Evolutionary conservation across 92 coral and sea anemone species (phyloP).

Genomic region (Palythoa grandiflora): DNA sequence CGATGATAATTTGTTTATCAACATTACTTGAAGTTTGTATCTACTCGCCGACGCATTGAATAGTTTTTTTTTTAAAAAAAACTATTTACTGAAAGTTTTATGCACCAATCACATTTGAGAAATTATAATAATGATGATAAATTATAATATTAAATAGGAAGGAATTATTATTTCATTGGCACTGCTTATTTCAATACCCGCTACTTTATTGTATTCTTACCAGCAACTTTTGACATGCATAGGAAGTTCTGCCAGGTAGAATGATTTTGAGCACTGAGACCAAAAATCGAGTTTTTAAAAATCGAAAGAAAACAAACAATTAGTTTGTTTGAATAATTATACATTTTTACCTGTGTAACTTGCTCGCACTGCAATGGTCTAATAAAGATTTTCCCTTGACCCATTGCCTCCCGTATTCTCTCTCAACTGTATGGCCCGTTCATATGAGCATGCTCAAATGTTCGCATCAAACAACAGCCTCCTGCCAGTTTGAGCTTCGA

Average conservation of each 20-base stretch:
- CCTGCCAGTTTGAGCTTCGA: not conserved
- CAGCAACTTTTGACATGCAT: not conserved
- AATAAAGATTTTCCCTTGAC: not conserved
- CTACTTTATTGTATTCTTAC: not conserved
- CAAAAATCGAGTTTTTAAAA: not conserved
- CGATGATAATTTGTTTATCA: no score
- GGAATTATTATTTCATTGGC: not conserved
- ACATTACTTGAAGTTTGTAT: no score
- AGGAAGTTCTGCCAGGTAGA: not conserved
- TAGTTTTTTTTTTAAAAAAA: no score
- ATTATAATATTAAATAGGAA: no score
- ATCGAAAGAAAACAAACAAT: not conserved
- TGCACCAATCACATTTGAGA: no score
- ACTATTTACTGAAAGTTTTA: no score
- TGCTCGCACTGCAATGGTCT: not conserved
- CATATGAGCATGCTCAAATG: not conserved
- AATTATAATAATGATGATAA: no score
- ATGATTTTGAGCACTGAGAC: not conserved
- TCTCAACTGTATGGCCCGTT: not conserved
- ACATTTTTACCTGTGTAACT: no score
- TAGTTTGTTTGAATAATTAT: no score
- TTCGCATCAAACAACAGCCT: not conserved
- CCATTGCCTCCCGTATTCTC: not conserved
- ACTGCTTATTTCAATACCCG: not conserved
- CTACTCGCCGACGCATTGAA: no score